phyloP scores from a whole-genome alignment of 23 tunicate species.

The Ascidia mentula region DNA sequence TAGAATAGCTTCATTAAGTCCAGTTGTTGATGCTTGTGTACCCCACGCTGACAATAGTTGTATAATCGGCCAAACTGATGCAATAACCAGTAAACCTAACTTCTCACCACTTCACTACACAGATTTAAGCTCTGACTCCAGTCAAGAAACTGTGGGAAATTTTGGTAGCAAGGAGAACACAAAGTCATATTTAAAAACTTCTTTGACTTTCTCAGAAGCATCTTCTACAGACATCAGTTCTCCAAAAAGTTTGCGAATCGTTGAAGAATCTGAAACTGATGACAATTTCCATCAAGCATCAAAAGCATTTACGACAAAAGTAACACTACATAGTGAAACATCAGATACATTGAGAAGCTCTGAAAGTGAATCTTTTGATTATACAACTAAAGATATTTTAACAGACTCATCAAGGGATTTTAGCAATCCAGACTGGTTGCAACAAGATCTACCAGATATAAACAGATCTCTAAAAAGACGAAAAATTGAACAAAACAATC shows the following conservation, averaged over 20 bases:
- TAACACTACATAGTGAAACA: neutral
- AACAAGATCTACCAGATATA: neutral
- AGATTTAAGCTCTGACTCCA: neutral
- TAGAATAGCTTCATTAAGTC: neutral
- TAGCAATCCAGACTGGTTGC: neutral
- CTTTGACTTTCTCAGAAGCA: neutral
- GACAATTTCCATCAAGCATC: neutral
- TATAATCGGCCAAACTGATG: neutral
- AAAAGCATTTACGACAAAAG: neutral
- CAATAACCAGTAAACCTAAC: neutral
- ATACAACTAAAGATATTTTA: neutral
- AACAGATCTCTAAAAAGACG: neutral
- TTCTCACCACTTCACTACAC: neutral
- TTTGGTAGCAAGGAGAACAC: neutral
- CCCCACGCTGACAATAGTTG: no score
- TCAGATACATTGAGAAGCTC: neutral
- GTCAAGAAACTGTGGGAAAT: neutral
- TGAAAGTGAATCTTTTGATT: neutral
- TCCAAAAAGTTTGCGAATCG: neutral
- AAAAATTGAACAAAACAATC: neutral
- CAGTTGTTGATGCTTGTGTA: no score
- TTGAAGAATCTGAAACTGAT: neutral
- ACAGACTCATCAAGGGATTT: neutral
- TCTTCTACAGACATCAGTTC: neutral
- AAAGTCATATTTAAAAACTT: neutral